Evolutionary conservation across 2,797 vertebrate species (phyloP).

Genomic region (Dicrostonyx torquatus): DNA sequence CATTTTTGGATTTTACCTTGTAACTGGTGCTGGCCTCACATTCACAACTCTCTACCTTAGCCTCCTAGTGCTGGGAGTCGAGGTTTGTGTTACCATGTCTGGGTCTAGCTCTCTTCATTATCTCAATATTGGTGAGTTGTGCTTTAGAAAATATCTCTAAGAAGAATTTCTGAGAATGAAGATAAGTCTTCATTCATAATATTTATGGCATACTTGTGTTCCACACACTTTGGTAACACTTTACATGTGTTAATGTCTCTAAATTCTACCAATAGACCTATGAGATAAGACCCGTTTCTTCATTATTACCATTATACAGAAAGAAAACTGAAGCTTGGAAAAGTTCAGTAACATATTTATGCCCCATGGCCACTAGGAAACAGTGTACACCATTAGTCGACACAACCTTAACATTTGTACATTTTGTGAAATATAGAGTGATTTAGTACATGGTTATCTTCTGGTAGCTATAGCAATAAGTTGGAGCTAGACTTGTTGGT

Average conservation of each 20-base stretch:
- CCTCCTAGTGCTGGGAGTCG: not conserved
- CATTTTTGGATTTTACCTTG: slow-evolving; percentile 21
- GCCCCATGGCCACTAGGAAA: not conserved
- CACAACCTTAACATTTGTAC: not conserved
- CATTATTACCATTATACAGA: slow-evolving; percentile 18
- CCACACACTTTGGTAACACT: not conserved
- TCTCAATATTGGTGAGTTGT: slow-evolving; percentile 10
- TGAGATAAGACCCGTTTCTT: slow-evolving; percentile 51
- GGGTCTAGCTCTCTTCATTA: not conserved
- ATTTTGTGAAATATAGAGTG: slow-evolving; percentile 3
- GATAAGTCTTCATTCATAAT: slow-evolving; percentile 51
- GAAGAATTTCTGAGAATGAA: slow-evolving; percentile 51
- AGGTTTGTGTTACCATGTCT: not conserved
- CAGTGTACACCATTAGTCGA: not conserved
- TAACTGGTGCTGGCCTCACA: not conserved
- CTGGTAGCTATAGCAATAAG: slow-evolving; percentile 6
- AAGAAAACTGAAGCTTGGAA: slow-evolving; percentile 57
- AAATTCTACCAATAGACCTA: not conserved
- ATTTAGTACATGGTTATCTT: not conserved
- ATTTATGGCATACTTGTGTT: slow-evolving; percentile 19
- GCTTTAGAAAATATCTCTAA: slow-evolving; percentile 48
- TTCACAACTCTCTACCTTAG: not conserved
- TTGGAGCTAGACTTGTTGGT: not conserved
- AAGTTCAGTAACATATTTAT: slow-evolving; percentile 19
- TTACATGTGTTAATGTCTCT: not conserved